Conservation (phyloP, 2,113 vertebrate genomes). For the Corydoras maculifer region DNA sequence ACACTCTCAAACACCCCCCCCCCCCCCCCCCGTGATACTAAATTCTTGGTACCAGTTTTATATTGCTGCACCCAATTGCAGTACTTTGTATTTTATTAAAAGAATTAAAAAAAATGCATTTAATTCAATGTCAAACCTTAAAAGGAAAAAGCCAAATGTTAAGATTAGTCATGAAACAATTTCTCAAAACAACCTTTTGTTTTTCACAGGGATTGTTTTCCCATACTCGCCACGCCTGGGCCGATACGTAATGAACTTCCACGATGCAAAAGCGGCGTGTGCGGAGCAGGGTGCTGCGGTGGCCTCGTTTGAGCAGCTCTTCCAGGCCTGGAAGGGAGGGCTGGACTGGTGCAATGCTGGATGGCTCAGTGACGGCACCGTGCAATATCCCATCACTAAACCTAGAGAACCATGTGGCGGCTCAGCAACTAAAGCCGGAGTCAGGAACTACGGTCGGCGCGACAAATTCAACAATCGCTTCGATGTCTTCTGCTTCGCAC, state of each 20-base stretch:
- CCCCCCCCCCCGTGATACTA: too few relatives aligned
- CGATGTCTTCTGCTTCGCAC: slow-evolving; percentile 88
- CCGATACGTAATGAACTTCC: slow-evolving; percentile 85
- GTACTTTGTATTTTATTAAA: too few relatives aligned
- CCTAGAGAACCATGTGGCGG: slow-evolving; percentile 86
- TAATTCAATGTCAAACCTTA: too few relatives aligned
- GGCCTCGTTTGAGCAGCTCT: slow-evolving; percentile 82
- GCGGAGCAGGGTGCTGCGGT: slow-evolving; percentile 74
- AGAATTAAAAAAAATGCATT: too few relatives aligned
- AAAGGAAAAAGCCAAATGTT: too few relatives aligned
- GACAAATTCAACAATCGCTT: slow-evolving; percentile 75
- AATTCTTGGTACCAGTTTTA: too few relatives aligned
- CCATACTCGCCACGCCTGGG: slow-evolving; percentile 77
- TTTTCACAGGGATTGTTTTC: slow-evolving; percentile 79
- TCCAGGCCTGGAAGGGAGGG: slow-evolving; percentile 75
- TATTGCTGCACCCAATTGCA: too few relatives aligned
- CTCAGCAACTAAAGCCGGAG: slow-evolving; percentile 66
- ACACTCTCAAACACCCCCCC: too few relatives aligned
- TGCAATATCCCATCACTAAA: slow-evolving; percentile 88
- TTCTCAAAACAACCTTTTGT: neutral
- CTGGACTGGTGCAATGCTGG: slow-evolving; percentile 97
- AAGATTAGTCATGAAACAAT: too few relatives aligned
- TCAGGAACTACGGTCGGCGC: slow-evolving; percentile 83
- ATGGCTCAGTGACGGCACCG: slow-evolving; percentile 86
- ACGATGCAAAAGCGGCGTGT: slow-evolving; percentile 73